Conservation (phyloP, 2,888 invertebrate species). For the Chalcosyrphus nemorum region DNA sequence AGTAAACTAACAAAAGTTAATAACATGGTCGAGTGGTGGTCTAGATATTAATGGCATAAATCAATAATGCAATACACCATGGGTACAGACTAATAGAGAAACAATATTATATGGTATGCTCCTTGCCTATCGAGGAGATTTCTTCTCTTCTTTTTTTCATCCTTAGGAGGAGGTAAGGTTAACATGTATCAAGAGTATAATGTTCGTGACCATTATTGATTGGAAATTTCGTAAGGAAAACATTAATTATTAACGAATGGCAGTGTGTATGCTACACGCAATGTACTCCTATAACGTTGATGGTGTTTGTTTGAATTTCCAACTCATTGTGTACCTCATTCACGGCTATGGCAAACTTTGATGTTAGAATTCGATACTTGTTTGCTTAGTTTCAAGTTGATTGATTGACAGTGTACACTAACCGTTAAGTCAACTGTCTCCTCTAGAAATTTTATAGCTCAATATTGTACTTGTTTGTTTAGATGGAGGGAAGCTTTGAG, state of each 20-base stretch:
- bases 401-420: slow-evolving; percentile 6
- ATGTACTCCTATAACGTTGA: neutral
- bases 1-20: neutral
- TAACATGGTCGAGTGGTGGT: neutral
- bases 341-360: neutral
- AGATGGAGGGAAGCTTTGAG: too few species aligned
- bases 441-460: neutral
- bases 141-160: neutral
- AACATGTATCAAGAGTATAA: neutral
- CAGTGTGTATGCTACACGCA: neutral
- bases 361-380: neutral
- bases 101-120: too few species aligned
- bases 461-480: neutral
- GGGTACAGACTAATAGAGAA: neutral
- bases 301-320: neutral
- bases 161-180: neutral
- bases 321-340: neutral
- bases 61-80: slow-evolving; percentile 9
- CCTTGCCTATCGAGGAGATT: too few species aligned
- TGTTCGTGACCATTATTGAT: neutral
- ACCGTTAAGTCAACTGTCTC: neutral
- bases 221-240: neutral
- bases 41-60: neutral
- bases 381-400: neutral
- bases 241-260: neutral